These are phyloP conservation scores for Orycteropus afer DNA, from an alignment of 2,113 vertebrate species.

Conservation along the genomic window DNA sequence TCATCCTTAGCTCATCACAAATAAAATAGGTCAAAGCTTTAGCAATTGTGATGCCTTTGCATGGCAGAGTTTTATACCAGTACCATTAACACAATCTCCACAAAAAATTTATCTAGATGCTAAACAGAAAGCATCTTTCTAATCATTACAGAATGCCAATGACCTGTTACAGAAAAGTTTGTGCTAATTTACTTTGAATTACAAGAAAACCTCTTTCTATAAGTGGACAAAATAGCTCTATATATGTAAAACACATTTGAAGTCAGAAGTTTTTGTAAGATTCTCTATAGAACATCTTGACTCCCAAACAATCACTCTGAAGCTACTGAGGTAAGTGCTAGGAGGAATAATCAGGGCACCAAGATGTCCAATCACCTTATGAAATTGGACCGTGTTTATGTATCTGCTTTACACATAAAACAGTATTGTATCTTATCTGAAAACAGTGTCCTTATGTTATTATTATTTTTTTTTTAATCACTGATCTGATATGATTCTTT, in stretches of 20 bases:
- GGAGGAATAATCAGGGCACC: neutral
- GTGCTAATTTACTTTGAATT: neutral
- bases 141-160: neutral
- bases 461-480: neutral
- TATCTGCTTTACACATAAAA: neutral
- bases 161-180: neutral
- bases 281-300: neutral
- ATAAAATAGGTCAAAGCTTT: neutral
- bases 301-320: neutral
- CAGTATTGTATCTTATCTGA: neutral
- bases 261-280: neutral
- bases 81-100: neutral
- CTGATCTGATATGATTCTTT: neutral
- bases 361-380: neutral
- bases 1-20: neutral
- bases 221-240: neutral
- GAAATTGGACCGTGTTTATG: neutral
- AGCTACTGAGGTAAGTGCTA: no score
- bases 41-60: neutral
- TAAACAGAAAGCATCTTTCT: neutral
- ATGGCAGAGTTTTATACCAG: neutral
- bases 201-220: neutral
- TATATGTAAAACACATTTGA: neutral
- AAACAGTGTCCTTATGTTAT: neutral
- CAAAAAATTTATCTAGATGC: neutral